These are phyloP conservation scores for Pogonomyrmex barbatus DNA, from an alignment of 1,140 invertebrate species.

Conservation along the genomic window DNA sequence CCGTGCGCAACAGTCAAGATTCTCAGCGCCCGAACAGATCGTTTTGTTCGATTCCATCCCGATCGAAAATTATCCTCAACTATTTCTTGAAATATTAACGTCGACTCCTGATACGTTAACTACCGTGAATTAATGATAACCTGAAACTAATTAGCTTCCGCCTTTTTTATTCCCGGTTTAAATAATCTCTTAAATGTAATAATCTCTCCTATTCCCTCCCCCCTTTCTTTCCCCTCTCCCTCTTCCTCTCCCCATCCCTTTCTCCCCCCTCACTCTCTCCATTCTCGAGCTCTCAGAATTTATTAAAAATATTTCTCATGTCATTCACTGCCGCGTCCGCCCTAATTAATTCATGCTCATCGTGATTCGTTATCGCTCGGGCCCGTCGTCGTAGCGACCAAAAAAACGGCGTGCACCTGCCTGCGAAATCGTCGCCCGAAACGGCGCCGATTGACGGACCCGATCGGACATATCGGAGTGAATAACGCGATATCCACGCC, in stretches of 20 bases:
- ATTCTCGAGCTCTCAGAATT: neutral
- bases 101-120: neutral
- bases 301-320: neutral
- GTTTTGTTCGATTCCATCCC: slow-evolving; percentile 33
- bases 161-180: neutral
- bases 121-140: neutral
- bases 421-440: slow-evolving; percentile 17
- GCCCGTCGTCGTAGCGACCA: slow-evolving; percentile 12
- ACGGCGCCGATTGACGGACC: slow-evolving; percentile 17
- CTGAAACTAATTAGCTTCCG: neutral
- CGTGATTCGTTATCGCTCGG: slow-evolving; percentile 2
- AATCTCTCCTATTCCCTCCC: neutral
- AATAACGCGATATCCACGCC: slow-evolving; percentile 47
- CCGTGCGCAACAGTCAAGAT: slow-evolving; percentile 41
- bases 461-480: slow-evolving; percentile 21
- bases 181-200: neutral
- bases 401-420: slow-evolving; percentile 19
- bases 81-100: slow-evolving; percentile 21
- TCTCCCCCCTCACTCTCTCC: neutral
- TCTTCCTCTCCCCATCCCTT: no score
- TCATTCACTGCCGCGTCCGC: neutral
- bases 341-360: slow-evolving; percentile 32
- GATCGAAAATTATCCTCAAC: slow-evolving; percentile 26
- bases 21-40: neutral
- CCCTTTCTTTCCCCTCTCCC: no score